Base-by-base conservation (phyloP, 1,140 invertebrate genomes). In the Heliconius hermathena region DNA sequence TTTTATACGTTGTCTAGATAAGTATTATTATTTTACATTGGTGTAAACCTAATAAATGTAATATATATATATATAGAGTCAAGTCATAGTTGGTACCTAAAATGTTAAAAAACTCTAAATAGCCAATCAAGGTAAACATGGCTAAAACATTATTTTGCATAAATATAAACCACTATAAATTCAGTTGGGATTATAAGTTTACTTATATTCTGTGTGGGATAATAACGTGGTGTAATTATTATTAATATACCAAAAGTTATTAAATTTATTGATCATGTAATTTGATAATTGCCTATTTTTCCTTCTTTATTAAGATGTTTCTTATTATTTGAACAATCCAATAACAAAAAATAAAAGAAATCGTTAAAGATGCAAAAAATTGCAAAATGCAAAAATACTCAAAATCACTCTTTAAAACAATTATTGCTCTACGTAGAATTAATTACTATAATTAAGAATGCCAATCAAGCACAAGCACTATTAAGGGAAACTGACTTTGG, bases 401-500 rank as follows among this genome's bases (percentile, higher is more conserved):
- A 20, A n/a, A 54, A 54, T 57, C n/a, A 9, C 2, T 3, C n/a
- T 57, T 36, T 9, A n/a, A 22, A 57, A 9, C 4, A 66, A 11
- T 26, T 66, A 26, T 9, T 29, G 6, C 8, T 6, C 20, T 66
- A 66, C 26, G 13, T 29, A 16, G 3, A 66, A 29, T 66, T 66
- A 29, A 66, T 29, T 29, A 29, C 13, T 26, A 16, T 11, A 26
- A 66, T 26, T 29, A 66, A 29, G 26, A 66, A 72, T 72, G 33
- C 22, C 18, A 72, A 38, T 16, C 16, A 72, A 66, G 60, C 1
- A 66, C 26, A 66, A 4, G 3, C 13, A 29, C 60, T 26, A 66
- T 66, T 66, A 72, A 72, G 71, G 36, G 71, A 72, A 72, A 8
- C 36, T 26, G 26, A 72, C 36, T 41, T 72, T 38, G 18, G 71